These are phyloP conservation scores for Pogonomyrmex barbatus DNA, from an alignment of 1,140 invertebrate species.

Conservation along the genomic window DNA sequence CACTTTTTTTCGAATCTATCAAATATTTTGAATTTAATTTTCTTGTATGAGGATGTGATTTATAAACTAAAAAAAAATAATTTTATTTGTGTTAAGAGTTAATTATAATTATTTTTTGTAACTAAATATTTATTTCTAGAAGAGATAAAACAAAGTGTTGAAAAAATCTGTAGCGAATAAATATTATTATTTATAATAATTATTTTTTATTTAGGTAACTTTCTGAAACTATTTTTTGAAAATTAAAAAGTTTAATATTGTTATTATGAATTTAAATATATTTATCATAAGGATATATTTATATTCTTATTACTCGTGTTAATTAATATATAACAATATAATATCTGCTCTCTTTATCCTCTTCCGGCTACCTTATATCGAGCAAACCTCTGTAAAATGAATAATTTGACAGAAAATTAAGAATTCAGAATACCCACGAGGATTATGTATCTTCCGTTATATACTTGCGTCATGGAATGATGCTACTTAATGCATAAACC, in stretches of 20 bases:
- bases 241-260: not conserved
- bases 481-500: not conserved
- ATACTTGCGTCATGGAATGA: not conserved
- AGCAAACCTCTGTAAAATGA: slow-evolving; percentile 40
- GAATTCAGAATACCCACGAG: slow-evolving; percentile 30
- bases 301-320: not conserved
- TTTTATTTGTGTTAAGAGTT: not conserved
- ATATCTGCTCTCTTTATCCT: not conserved
- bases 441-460: not conserved
- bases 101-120: not conserved
- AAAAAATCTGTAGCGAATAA: slow-evolving; percentile 8
- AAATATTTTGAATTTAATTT: not conserved
- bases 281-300: slow-evolving; percentile 22
- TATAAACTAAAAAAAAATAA: not conserved
- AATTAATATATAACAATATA: slow-evolving; percentile 41
- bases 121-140: not conserved
- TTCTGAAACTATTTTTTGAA: not conserved
- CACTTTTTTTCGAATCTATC: not conserved
- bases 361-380: slow-evolving; percentile 22
- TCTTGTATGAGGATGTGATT: not conserved
- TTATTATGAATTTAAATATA: not conserved
- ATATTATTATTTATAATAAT: not conserved
- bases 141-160: not conserved
- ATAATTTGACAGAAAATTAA: slow-evolving; percentile 59
- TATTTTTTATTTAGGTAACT: not conserved